Evolutionary conservation across 2,113 vertebrate species (phyloP), one percentile per base, ranked within the genome.

Genomic region (Labrus mixtus): DNA sequence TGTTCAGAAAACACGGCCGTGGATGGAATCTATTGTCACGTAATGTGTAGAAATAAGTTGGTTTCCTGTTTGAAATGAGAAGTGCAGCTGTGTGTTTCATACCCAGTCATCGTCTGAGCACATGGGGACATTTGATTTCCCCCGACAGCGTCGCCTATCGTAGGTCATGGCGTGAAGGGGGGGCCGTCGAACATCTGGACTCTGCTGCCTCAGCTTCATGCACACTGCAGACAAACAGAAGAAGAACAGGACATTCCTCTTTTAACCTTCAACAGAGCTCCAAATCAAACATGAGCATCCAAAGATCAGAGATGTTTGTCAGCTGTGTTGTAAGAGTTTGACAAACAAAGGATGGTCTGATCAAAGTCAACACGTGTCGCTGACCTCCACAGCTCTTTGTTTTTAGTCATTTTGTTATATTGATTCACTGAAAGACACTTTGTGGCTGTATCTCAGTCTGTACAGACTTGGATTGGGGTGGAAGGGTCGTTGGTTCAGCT

Each of bases 61-160:
- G 25, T 25, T 25, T 25, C 25, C 25, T 25, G 25, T 25, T 25
- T 25, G 25, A 1, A 2, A 25, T 25, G 25, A 25, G 25, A 13
- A 55, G 51, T 45, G 48, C 51, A 22, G 23, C 22, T 22, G 48
- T 4, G 3, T 50, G 45, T 61, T 29, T 78, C 89, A 90, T 37
- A 95, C 94, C 93, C 83, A 90, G 68, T 93, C 91, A 1, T 91
- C 76, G 22, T 94, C 92, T 7, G 87, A 82, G 53, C 93, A 95
- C 81, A 94, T 63, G 0, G 83, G 37, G 1, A 13, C 6, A n/a
- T 55, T 36, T 3, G 66, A 19, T 16, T 43, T 48, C 0, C 0
- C 43, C 6, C 54, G 1, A 66, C 92, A 94, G 17, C 5, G 57
- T 11, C 33, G 66, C 59, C 0, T 60, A 59, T 61, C 61, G 76